These are phyloP conservation scores for Aurelia sp. DNA, from an alignment of 30 jellyfish, hydroid and myxozoan species.

Conservation along the genomic window DNA sequence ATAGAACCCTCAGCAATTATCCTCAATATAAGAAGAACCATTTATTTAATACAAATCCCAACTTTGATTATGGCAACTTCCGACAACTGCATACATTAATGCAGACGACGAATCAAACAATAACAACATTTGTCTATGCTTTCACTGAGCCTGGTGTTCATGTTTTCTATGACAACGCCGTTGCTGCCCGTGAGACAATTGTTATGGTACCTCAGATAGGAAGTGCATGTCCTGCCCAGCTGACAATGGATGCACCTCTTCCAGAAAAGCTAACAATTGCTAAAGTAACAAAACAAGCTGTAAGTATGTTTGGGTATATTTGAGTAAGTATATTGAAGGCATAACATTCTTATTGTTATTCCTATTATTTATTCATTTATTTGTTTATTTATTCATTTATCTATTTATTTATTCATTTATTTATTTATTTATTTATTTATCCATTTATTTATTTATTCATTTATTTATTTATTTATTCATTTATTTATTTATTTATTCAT, in stretches of 20 bases:
- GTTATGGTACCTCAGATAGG: slow-evolving; percentile 89
- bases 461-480: too few species aligned
- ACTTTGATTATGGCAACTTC: slow-evolving; percentile 94
- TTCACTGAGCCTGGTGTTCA: slow-evolving; percentile 93
- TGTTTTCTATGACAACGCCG: slow-evolving; percentile 94
- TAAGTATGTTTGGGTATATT: background rate
- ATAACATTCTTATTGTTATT: too few species aligned
- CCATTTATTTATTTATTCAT: too few species aligned
- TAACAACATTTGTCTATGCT: slow-evolving; percentile 79
- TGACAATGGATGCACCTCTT: slow-evolving; percentile 81
- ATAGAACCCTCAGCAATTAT: slow-evolving; percentile 84
- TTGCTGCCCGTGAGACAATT: slow-evolving; percentile 84
- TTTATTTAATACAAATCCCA: slow-evolving; percentile 89
- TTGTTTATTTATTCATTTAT: too few species aligned
- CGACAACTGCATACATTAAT: slow-evolving; percentile 80
- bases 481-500: too few species aligned
- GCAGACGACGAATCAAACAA: slow-evolving; percentile 84
- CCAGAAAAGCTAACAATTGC: slow-evolving; percentile 49
- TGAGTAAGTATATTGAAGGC: too few species aligned
- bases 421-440: too few species aligned
- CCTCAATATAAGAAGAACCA: slow-evolving; percentile 92
- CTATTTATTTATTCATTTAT: too few species aligned
- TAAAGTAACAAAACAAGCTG: slow-evolving; percentile 42
- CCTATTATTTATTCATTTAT: too few species aligned
- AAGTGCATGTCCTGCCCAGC: slow-evolving; percentile 78